These are phyloP conservation scores for Lepidurus couesii DNA, from an alignment of 1,140 invertebrate species.

Conservation along the genomic window DNA sequence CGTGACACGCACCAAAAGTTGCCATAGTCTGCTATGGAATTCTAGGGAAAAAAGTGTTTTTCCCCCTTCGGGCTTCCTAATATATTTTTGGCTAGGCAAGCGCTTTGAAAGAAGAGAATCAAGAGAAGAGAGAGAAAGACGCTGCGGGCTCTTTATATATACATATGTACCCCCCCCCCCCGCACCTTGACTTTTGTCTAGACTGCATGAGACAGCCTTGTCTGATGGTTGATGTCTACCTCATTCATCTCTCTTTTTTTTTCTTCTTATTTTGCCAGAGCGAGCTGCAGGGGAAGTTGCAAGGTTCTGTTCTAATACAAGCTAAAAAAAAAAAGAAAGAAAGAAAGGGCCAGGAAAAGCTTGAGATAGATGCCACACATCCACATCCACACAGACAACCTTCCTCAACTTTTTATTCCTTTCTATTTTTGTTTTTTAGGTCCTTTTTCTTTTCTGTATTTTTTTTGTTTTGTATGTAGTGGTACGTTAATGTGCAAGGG, in stretches of 20 bases:
- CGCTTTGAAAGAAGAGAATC: not conserved
- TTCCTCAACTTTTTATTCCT: no score
- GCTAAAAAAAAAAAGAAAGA: not conserved
- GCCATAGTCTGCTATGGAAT: not conserved
- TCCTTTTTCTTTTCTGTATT: no score
- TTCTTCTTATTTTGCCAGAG: not conserved
- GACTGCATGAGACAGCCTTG: slow-evolving; percentile 17
- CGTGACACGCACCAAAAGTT: not conserved
- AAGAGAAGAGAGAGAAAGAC: not conserved
- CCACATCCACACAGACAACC: no score
- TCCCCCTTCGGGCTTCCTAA: not conserved
- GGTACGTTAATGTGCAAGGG: no score
- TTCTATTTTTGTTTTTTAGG: no score
- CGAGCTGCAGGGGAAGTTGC: not conserved
- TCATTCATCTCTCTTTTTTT: not conserved
- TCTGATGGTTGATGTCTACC: not conserved
- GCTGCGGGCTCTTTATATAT: not conserved
- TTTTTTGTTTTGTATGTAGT: no score
- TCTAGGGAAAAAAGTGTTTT: not conserved
- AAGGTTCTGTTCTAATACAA: not conserved
- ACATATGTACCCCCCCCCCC: not conserved
- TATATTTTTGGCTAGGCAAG: not conserved
- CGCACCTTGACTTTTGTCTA: not conserved
- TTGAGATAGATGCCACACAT: no score
- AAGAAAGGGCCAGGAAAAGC: no score